Conservation (phyloP, 1,140 invertebrate species). For the Macrobrachium nipponense region DNA sequence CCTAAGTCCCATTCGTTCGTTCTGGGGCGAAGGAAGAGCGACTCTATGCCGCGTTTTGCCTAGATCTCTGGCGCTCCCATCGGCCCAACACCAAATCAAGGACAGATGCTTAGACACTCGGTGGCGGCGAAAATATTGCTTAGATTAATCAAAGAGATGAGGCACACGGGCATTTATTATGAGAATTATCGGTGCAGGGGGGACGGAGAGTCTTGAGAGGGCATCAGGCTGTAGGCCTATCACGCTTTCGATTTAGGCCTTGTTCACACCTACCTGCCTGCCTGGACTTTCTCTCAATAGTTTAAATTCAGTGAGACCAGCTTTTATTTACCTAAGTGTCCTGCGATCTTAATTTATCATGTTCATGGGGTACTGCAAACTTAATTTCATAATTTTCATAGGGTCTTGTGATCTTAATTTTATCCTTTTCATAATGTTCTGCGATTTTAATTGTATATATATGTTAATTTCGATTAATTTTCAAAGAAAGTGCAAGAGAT, state of each 20-base stretch:
- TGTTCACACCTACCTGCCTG: no score
- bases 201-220: background rate
- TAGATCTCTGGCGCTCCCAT: background rate
- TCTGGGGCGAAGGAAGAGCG: background rate
- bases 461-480: no score
- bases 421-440: no score
- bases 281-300: no score
- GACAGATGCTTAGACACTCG: constrained; percentile 2
- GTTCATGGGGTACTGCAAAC: no score
- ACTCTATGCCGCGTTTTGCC: background rate
- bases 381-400: no score
- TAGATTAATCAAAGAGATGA: background rate
- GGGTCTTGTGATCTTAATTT: no score
- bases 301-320: no score
- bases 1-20: background rate
- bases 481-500: no score
- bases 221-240: background rate
- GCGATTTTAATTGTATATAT: no score
- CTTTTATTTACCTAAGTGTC: no score
- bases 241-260: background rate
- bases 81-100: background rate
- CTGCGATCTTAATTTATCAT: no score
- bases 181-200: background rate
- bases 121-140: constrained; percentile 20
- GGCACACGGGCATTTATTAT: background rate